Base-by-base conservation (phyloP, 2,797 vertebrate species). In the Rhadinocentrus ornatus region DNA sequence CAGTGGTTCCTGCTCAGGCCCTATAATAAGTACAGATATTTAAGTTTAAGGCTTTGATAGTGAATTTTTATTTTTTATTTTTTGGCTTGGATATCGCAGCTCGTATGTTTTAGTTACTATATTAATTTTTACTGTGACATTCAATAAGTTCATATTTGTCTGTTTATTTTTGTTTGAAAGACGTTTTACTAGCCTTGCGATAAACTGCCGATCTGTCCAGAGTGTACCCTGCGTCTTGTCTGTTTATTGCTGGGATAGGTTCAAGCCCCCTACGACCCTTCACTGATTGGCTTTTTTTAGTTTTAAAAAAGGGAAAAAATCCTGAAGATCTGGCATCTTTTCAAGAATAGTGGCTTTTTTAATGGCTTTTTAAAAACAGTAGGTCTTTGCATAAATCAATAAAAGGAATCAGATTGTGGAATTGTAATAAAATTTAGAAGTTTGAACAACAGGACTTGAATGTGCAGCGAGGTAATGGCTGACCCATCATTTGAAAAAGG, bases 1-100 rank as follows among this genome's bases (percentile, higher is more conserved):
- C 59, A 64, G 64, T 9, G 44, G 35, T 35, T 73, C 39, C 26
- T 57, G 60, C 27, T 62, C 65, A 55, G 56, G 62, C 37, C 34
- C 62, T 63, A 55, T 37, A 61, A 66, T 67, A 75, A 74, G 41
- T 60, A 18, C 18, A 46, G 12, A 20, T n/a, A n/a, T 46, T 20
- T 20, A 46, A 46, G 18, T n/a, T 20, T 46, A n/a, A 46, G 18
- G 18, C 44, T 46, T 16, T 20, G 5, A 4, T 18, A 2, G 39
- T 18, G 15, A 16, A 18, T 18, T 13, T 44, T 18, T 6, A 1
- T 2, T n/a, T 18, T 46, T 20, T 18, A 2, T n/a, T 46, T 20
- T 44, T 44, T 44, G 41, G 4, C 41, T 6, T 44, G 41, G 16
- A 44, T 20, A 1, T 44, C 13, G 15, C 13, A 5, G 41, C 16